Base-by-base conservation (phyloP, 2,888 invertebrate genomes). In the Protophormia terraenovae region DNA sequence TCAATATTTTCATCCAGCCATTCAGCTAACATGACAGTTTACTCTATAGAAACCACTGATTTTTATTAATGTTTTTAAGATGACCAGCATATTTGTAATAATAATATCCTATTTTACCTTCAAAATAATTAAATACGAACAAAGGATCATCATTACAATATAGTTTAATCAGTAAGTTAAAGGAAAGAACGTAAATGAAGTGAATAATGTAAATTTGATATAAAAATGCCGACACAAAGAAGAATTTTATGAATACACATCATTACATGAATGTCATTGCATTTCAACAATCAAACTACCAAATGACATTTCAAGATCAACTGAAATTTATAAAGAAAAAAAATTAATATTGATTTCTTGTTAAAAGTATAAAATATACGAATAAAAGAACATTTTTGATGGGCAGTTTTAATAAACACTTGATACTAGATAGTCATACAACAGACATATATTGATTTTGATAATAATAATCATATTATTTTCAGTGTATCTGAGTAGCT, bases 21-120 rank as follows among this genome's bases (percentile, higher is more conserved):
- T 41, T 78, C 47, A 60, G 10, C 19, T 12, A 69, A 22, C 10
- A 47, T 81, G 75, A 55, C 69, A 62, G 50, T 41, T 41, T 71
- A 45, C 12, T 77, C 7, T 16, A 45, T 50, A 50, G 27, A 66
- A 73, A 12, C 38, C 45, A 47, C 50, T 60, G 80, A 72, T 67
- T 71, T 77, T 71, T 80, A 80, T 84, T 84, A 84, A 80, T 84
- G 80, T 67, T 47, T 29, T 62, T 62, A 85, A 47, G 22, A 85
- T 85, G 84, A 85, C 78, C 84, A 85, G 82, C 82, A 82, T 69
- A 78, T 78, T 84, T 81, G 29, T 60, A 32, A 62, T 53, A 22
- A 71, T 76, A 64, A 76, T 50, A 22, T 53, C 24, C 47, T 32
- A 64, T 75, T 71, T 50, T 62, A 22, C 27, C 38, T 60, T 16